Base-by-base conservation (phyloP, 2,113 vertebrate species). In the Saiga tatarica region DNA sequence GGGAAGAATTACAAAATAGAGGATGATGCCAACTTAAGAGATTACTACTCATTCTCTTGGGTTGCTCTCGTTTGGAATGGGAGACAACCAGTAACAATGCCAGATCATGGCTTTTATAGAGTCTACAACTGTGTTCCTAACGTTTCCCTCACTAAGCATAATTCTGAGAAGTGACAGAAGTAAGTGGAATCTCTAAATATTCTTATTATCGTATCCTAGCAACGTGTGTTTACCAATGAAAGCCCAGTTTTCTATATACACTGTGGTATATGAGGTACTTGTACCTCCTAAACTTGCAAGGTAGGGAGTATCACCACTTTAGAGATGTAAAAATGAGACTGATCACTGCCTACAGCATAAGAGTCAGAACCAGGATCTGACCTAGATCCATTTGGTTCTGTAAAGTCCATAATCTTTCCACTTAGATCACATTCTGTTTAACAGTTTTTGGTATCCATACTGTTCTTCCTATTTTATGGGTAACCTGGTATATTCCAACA, bases 141-240 rank as follows among this genome's bases (percentile, higher is more conserved):
- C 59, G 17, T 86, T 47, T 96, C 36, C 39, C 26, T 74, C 71
- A 78, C 16, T 59, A 52, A 91, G 39, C 45, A 64, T 26, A 50
- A 60, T 94, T 88, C 93, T 92, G 30, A 78, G 15, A 79, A 74
- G 19, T 84, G 92, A 84, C 67, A 94, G 81, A 79, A 96, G 57
- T 94, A 91, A 83, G 79, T 81, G 25, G 79, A 97, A 74, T 95
- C 36, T 57, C 78, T 87, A 92, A 94, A 81, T 94, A 95, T 96
- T 95, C 87, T 97, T 59, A 62, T 88, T 33, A 88, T 52, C 84
- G 23, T 96, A 89, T 74, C 94, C 67, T 93, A 95, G 95, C 88
- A 98, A 95, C 78, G 7, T 94, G 23, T 82, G 50, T 78, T 87
- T 90, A 79, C 36, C 79, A 97, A 89, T 74, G 87, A 76, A 96